Conservation (phyloP, 2,797 vertebrate species). For the Discoglossus pictus region DNA sequence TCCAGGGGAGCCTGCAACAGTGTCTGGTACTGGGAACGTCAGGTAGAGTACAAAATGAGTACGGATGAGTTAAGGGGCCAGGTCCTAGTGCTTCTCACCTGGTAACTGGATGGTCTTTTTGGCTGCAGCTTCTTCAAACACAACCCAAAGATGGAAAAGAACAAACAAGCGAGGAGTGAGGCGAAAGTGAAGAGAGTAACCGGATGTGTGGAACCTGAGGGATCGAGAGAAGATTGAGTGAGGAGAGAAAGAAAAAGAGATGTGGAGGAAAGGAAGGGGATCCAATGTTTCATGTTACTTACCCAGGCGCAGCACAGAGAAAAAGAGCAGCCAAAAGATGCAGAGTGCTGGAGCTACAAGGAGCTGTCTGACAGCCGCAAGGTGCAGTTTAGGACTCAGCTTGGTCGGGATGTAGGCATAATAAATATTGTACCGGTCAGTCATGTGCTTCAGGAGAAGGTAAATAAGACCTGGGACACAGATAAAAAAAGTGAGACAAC, state of each 20-base stretch:
- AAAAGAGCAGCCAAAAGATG: conserved; percentile 97
- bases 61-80: conserved; percentile 1
- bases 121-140: conserved; percentile 84
- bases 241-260: neutral
- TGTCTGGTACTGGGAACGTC: neutral
- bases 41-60: accelerated
- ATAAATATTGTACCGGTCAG: conserved; percentile 97
- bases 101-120: conserved; percentile 77
- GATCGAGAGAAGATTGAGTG: conserved; percentile 49
- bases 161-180: conserved; percentile 76
- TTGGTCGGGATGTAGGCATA: conserved; percentile 93
- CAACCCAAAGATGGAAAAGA: conserved; percentile 78
- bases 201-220: conserved; percentile 77
- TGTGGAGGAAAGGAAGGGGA: neutral
- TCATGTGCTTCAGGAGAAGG: conserved; percentile 91
- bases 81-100: conserved; percentile 70
- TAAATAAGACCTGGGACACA: conserved; percentile 80
- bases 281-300: conserved; percentile 39
- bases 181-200: conserved; percentile 88
- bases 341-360: conserved; percentile 88
- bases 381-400: conserved; percentile 87
- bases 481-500: conserved; percentile 23
- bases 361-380: conserved; percentile 87
- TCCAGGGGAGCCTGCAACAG: neutral
- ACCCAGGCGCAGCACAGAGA: conserved; percentile 88